Conservation (phyloP, 2,888 invertebrate genomes). For the Deroplatys truncata region DNA sequence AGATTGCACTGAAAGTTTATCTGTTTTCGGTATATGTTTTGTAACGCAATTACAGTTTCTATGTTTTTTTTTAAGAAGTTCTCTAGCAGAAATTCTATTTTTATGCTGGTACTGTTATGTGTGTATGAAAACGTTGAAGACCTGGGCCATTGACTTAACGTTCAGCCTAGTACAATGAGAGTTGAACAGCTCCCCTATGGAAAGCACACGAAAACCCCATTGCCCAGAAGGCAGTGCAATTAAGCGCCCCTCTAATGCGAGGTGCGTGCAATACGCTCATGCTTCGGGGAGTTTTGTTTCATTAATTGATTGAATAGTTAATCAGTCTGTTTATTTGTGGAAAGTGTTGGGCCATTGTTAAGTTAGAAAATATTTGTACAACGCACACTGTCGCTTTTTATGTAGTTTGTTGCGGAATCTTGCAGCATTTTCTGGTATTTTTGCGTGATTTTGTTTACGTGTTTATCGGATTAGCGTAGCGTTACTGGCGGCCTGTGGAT, state of each 20-base stretch:
- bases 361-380: not conserved
- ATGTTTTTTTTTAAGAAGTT: no score
- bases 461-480: not conserved
- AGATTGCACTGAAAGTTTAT: no score
- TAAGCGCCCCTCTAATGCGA: not conserved
- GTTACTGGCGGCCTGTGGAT: no score
- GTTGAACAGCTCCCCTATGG: not conserved
- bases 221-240: not conserved
- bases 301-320: not conserved
- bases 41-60: no score
- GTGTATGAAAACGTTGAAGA: no score
- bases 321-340: not conserved
- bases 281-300: not conserved
- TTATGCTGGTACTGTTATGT: no score
- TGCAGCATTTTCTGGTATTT: not conserved
- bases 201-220: not conserved
- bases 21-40: no score
- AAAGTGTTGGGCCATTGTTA: not conserved
- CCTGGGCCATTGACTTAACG: not conserved
- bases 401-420: not conserved
- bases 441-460: not conserved
- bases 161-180: not conserved
- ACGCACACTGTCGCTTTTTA: not conserved
- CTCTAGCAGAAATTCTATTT: no score
- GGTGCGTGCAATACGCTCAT: not conserved